Evolutionary conservation across 2,113 vertebrate species (phyloP).

Genomic region (Urocynchramus pylzowi): DNA sequence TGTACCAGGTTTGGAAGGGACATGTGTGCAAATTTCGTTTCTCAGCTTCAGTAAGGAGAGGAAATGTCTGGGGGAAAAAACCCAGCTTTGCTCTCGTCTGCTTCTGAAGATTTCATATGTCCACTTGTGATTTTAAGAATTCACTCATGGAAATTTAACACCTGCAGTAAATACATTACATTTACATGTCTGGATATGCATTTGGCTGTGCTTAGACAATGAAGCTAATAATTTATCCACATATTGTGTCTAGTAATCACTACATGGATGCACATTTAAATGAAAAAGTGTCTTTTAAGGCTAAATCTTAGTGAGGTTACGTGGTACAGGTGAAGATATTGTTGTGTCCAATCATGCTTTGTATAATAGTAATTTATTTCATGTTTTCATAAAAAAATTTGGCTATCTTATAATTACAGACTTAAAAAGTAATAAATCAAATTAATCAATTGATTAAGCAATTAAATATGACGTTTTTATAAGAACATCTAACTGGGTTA

Average conservation of each 20-base stretch:
- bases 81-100: background rate
- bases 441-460: background rate
- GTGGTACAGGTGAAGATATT: background rate
- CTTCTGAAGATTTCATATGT: background rate
- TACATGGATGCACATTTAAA: background rate
- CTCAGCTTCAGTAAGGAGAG: background rate
- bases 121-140: background rate
- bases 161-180: background rate
- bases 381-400: background rate
- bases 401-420: background rate
- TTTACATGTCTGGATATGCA: background rate
- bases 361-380: background rate
- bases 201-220: background rate
- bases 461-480: background rate
- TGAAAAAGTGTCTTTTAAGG: background rate
- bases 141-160: background rate
- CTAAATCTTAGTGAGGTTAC: background rate
- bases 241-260: background rate
- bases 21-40: fast-evolving
- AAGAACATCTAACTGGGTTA: background rate
- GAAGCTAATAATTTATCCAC: background rate
- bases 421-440: background rate
- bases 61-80: background rate
- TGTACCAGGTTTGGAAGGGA: background rate
- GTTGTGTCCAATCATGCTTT: background rate